Evolutionary conservation across 2,888 invertebrate genomes (phyloP).

Genomic region (Drosophila seclusa): DNA sequence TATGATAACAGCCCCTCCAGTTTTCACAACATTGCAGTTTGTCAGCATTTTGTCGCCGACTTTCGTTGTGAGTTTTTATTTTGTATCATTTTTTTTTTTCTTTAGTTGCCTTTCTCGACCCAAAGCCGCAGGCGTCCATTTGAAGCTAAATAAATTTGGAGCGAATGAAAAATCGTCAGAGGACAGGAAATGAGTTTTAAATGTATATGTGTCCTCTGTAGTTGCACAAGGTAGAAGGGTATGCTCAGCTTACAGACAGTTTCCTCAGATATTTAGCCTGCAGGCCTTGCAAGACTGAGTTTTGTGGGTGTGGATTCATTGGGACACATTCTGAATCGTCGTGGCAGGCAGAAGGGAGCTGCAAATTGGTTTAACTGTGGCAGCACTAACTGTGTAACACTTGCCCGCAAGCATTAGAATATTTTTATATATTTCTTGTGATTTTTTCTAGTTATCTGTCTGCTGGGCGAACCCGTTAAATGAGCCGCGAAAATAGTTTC

Average conservation of each 20-base stretch:
- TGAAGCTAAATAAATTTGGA: constrained; percentile 42
- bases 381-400: constrained; percentile 42
- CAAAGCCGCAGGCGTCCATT: constrained; percentile 64
- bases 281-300: constrained; percentile 28
- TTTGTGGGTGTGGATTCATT: constrained; percentile 52
- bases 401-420: constrained; percentile 58
- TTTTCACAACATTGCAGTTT: constrained; percentile 62
- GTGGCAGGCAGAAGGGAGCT: constrained; percentile 26
- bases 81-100: constrained; percentile 4
- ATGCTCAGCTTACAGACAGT: neutral
- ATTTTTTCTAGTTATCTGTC: constrained; percentile 46
- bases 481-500: constrained; percentile 80
- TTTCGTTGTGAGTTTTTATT: constrained; percentile 41
- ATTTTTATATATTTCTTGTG: constrained; percentile 42
- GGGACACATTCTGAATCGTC: constrained; percentile 48
- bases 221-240: neutral
- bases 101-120: constrained; percentile 45
- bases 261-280: constrained; percentile 33
- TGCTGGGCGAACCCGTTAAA: constrained; percentile 66
- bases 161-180: constrained; percentile 41
- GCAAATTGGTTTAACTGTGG: constrained; percentile 72
- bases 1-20: constrained; percentile 68
- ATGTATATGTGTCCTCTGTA: constrained; percentile 22
- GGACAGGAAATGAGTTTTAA: constrained; percentile 67
- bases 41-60: constrained; percentile 75